Evolutionary conservation across 53 echinoderm and acorn worm species (phyloP), one percentile per base, ranked within the genome.

Genomic region (Paracentrotus lividus): DNA sequence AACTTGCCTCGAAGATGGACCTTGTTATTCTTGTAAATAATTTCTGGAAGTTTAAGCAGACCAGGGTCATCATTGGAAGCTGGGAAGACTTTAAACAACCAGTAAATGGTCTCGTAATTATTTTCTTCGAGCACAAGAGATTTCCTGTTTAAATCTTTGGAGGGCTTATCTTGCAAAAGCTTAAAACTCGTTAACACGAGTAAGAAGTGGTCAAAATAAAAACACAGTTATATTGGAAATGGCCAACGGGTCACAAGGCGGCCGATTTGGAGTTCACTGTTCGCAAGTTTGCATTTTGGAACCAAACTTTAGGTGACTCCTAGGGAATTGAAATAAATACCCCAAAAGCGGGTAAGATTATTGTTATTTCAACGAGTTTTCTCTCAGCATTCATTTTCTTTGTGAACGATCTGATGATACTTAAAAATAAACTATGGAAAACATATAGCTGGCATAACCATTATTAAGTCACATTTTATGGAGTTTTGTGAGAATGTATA

Each of bases 11-110:
- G 10, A 38, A 81, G 81, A 47, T 24, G 10, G 2, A 81, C 81
- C 27, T 81, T 81, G 81, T 81, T 81, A 45, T 81, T 81, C 49
- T 43, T 45, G 47, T 81, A 47, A 81, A 43, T 81, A 47, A 81
- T 81, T n/a, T 47, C 45, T 81, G 81, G 44, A 81, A 24, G 47
- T 47, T 47, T 81, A 27, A n/a, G 47, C 24, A 81, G 44, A 81
- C 81, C 47, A 81, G 26, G 49, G 81, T 47, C 81, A 81, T 81
- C 81, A 81, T 81, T 26, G 2, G 47, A 81, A 81, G 45, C 81
- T 5, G 81, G 45, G 26, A 47, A 44, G 23, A 42, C 42, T 57
- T 40, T 76, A 21, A 42, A 38, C 47, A 81, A 47, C 81, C 47
- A 81, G 44, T n/a, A 27, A 81, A 81, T 81, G 81, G 81, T 81